phyloP scores from a whole-genome alignment of 2,888 invertebrate genomes.

The Eupithecia abbreviata region DNA sequence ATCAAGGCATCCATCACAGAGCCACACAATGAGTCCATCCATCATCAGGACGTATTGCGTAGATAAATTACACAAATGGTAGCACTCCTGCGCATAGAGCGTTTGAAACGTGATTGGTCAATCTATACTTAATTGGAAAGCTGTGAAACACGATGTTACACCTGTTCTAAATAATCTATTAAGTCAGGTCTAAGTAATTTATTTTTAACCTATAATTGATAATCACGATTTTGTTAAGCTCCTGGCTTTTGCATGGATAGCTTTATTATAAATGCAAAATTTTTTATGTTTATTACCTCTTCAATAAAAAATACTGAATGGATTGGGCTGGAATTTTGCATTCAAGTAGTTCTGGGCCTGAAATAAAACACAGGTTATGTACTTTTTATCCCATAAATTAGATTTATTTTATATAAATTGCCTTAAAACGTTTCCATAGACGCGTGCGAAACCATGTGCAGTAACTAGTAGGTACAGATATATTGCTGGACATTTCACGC shows the following conservation, averaged over 20 bases:
- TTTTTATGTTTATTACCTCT: too few relatives aligned
- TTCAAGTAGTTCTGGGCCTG: too few relatives aligned
- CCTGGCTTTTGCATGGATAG: not conserved
- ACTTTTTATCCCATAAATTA: too few relatives aligned
- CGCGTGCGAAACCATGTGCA: too few relatives aligned
- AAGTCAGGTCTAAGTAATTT: not conserved
- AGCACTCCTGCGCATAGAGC: constrained; percentile 3
- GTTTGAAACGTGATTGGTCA: not conserved
- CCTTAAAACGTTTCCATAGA: too few relatives aligned
- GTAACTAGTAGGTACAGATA: not conserved
- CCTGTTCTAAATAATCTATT: not conserved
- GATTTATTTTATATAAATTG: too few relatives aligned
- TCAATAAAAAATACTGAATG: too few relatives aligned
- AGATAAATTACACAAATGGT: not conserved
- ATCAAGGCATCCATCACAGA: not conserved
- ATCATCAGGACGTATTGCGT: not conserved
- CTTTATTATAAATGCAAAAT: not conserved
- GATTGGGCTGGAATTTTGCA: too few relatives aligned
- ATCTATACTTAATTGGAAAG: not conserved
- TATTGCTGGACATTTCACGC: not conserved
- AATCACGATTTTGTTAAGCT: not conserved
- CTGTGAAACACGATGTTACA: not conserved
- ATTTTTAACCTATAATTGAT: not conserved
- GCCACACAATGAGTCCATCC: not conserved
- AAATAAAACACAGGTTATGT: too few relatives aligned